These are phyloP conservation scores for Zalophus californianus DNA, from an alignment of 2,797 vertebrate genomes.

Conservation along the genomic window DNA sequence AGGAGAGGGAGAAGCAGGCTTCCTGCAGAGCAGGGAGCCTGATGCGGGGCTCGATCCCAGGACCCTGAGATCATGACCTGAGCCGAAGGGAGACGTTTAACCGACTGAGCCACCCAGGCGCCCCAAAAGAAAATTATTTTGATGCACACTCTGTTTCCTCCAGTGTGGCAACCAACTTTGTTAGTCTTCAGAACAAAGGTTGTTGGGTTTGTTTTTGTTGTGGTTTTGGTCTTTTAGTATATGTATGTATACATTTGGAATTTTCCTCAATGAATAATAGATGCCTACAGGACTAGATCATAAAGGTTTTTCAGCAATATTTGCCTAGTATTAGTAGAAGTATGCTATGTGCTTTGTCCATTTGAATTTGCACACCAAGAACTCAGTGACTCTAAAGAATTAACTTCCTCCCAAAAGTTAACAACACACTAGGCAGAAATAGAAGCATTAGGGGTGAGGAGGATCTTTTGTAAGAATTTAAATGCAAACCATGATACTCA, in stretches of 20 bases:
- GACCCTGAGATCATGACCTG: too few species aligned
- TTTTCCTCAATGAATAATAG: slow-evolving; percentile 48
- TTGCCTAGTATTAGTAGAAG: not conserved
- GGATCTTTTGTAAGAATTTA: slow-evolving; percentile 64
- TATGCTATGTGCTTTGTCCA: slow-evolving; percentile 22
- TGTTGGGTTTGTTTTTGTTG: not conserved
- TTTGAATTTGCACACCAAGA: slow-evolving; percentile 63
- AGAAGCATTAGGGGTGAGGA: not conserved
- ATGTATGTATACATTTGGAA: not conserved
- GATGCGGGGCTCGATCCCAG: too few species aligned
- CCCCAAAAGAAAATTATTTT: not conserved
- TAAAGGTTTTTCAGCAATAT: not conserved
- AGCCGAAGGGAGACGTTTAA: too few species aligned
- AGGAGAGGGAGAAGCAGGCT: too few species aligned
- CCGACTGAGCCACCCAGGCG: too few species aligned
- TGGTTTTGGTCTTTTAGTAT: not conserved
- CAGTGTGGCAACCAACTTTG: not conserved
- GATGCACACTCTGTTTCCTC: not conserved
- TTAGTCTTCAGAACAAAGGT: slow-evolving; percentile 34
- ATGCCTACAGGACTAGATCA: not conserved
- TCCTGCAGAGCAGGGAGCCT: too few species aligned
- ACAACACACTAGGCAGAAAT: slow-evolving; percentile 48
- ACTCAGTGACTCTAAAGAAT: slow-evolving; percentile 42
- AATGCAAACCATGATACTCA: slow-evolving; percentile 65
- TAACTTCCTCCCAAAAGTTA: slow-evolving; percentile 60